Conservation (phyloP, 2,888 invertebrate species). For the Drosophila borborema region DNA sequence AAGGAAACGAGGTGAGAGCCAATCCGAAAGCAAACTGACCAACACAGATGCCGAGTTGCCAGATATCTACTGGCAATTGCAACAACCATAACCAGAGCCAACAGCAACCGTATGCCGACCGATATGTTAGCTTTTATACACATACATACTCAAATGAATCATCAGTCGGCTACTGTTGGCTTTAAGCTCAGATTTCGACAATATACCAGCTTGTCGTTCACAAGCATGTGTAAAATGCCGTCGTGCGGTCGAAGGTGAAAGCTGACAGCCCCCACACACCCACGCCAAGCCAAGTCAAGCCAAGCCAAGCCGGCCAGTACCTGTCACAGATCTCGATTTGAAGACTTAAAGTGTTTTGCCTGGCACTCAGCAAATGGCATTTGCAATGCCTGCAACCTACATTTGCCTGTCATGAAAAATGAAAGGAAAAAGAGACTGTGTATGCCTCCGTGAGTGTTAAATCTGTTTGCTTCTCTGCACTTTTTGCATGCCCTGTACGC, state of each 20-base stretch:
- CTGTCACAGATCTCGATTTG: conserved; percentile 37
- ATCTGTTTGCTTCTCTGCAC: conserved; percentile 45
- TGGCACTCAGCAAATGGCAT: conserved; percentile 1
- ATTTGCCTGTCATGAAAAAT: conserved; percentile 4
- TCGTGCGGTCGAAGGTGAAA: conserved; percentile 19
- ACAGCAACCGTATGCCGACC: conserved; percentile 3
- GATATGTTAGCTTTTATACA: conserved; percentile 14
- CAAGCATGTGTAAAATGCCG: conserved; percentile 29
- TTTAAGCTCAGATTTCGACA: conserved; percentile 40
- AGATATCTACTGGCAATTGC: conserved; percentile 20
- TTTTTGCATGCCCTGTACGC: not conserved
- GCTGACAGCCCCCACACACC: conserved; percentile 2
- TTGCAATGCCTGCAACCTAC: too few species aligned
- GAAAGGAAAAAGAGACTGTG: not conserved
- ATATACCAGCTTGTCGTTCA: conserved; percentile 60
- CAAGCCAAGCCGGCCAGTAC: conserved; percentile 30
- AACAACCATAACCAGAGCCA: conserved; percentile 26
- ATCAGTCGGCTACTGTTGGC: conserved; percentile 45
- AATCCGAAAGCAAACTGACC: conserved; percentile 40
- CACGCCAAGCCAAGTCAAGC: too few species aligned
- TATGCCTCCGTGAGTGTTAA: conserved; percentile 14
- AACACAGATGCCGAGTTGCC: conserved; percentile 19
- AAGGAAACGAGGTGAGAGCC: conserved; percentile 29
- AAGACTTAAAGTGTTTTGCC: conserved; percentile 32
- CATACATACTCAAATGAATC: conserved; percentile 24